Base-by-base conservation (phyloP, 2,113 vertebrate species). In the Scortum barcoo region DNA sequence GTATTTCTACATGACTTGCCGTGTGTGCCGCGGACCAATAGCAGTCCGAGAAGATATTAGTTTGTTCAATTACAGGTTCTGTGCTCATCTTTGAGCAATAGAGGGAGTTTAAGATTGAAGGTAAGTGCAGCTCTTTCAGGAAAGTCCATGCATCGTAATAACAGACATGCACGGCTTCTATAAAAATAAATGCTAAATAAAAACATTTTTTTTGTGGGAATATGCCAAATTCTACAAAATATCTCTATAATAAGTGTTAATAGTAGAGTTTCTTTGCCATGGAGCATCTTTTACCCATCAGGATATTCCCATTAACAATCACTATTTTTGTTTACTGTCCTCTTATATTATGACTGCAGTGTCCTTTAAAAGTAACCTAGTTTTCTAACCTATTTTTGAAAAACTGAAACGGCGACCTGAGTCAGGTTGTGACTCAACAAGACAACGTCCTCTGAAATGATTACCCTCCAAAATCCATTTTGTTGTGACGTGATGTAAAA, bases 341-440 rank as follows among this genome's bases (percentile, higher is more conserved):
- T 46, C 38, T 44, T 69, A 13, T 1, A 57, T 38, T n/a, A 12
- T 20, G 12, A 69, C 51, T 71, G 56, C 24, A 26, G 50, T 19
- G 19, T 65, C 17, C 24, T 7, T 57, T 36, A 33, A 66, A 67
- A 60, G 2, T 16, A 8, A 28, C n/a, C 48, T 33, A 20, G 3
- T 24, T 11, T 26, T 51, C 14, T 38, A 68, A 40, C n/a, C 54
- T 14, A 11, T 24, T 76, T 80, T 38, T 50, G 0, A 30, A 48
- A 62, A 71, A 33, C 56, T 16, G 30, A n/a, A 73, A 38, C 44
- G 33, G 44, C 50, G 61, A 53, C 62, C 50, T 16, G 57, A 72
- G 57, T 69, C 30, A 12, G 33, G 13, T 51, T 36, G 62, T 86
- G 80, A 89, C 77, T 80, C 71, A 76, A 71, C 28, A 62, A 62